Conservation (phyloP, 2,888 invertebrate species). For the Diplazon laetatorius region DNA sequence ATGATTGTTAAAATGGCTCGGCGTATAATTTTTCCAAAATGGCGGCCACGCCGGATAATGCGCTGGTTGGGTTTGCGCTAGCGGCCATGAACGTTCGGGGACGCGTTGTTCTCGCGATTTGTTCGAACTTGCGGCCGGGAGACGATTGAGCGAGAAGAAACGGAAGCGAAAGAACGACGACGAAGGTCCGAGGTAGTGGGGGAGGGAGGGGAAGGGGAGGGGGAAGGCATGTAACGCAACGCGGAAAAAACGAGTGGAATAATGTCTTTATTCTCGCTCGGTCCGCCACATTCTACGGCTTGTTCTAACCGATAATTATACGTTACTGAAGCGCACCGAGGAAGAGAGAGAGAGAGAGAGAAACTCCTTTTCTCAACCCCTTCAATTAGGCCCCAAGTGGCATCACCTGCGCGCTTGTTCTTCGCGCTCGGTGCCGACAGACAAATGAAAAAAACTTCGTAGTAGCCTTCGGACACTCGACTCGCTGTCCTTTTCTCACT, state of each 20-base stretch:
- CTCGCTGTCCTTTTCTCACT: conserved; percentile 13
- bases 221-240: conserved; percentile 45
- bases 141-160: neutral
- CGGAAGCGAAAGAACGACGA: conserved; percentile 1
- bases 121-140: neutral
- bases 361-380: conserved; percentile 67
- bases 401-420: conserved; percentile 74
- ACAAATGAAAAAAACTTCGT: conserved; percentile 56
- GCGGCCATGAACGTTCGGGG: no score
- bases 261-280: conserved; percentile 81
- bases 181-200: neutral
- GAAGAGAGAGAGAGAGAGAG: no score
- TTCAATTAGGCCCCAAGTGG: conserved; percentile 78
- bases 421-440: conserved; percentile 51
- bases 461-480: conserved; percentile 23
- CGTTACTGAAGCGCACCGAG: conserved; percentile 77
- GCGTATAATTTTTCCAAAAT: no score
- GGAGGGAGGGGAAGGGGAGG: conserved; percentile 28
- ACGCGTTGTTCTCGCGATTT: neutral
- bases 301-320: conserved; percentile 80
- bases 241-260: conserved; percentile 70
- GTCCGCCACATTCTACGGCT: conserved; percentile 77
- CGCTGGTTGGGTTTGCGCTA: no score
- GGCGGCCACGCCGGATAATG: no score
- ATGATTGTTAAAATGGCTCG: no score